phyloP scores from a whole-genome alignment of 2,797 vertebrate genomes.

The Clarias laeviceps region DNA sequence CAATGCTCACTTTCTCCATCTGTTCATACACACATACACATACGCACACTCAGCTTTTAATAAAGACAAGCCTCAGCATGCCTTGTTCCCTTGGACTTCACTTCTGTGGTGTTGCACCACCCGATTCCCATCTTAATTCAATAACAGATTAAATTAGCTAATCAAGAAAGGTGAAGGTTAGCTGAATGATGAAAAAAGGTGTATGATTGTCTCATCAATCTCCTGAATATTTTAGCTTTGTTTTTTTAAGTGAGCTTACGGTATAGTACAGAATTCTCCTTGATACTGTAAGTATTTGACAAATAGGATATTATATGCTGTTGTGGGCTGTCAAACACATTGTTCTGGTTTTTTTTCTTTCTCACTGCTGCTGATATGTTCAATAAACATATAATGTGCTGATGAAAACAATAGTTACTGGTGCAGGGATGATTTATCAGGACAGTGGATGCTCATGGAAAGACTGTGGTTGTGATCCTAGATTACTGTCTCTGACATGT shows the following conservation, averaged over 20 bases:
- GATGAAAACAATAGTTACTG: constrained; percentile 52
- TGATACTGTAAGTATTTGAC: constrained; percentile 18
- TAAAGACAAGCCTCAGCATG: constrained; percentile 46
- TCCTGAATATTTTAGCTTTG: constrained; percentile 6
- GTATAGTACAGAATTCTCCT: not conserved
- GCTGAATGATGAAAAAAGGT: constrained; percentile 20
- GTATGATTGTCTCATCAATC: constrained; percentile 27
- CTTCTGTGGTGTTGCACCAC: constrained; percentile 40
- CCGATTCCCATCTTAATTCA: constrained; percentile 52
- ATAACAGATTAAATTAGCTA: constrained; percentile 53
- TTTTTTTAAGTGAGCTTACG: not conserved
- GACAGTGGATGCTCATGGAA: constrained; percentile 40
- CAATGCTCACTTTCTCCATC: constrained; percentile 28
- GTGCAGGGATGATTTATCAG: constrained; percentile 53
- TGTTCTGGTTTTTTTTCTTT: constrained; percentile 19
- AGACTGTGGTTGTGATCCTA: constrained; percentile 43
- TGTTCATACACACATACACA: constrained; percentile 15
- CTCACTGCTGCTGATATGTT: constrained; percentile 33
- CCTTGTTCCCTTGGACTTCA: constrained; percentile 30
- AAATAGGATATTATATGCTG: not conserved
- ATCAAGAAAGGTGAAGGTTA: constrained; percentile 45
- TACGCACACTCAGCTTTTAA: constrained; percentile 42
- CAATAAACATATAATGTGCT: constrained; percentile 37
- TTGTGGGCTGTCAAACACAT: constrained; percentile 11
- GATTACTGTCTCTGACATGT: constrained; percentile 55